Base-by-base conservation (phyloP, 2,888 invertebrate species). In the Eudemis profundana region DNA sequence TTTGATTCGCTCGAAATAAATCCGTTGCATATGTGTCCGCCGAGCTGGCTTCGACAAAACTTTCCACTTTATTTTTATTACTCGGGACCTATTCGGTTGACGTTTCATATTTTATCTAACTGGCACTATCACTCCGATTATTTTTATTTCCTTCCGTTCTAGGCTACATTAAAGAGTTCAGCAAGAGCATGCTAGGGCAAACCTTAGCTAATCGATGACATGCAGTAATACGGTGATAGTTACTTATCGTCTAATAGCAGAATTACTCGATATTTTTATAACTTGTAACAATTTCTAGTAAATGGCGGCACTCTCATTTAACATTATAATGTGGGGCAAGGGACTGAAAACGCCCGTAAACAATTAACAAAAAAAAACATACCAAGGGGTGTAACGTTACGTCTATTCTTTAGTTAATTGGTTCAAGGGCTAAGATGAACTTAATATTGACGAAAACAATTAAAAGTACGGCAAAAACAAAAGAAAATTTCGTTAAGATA, bases 21-120 rank as follows among this genome's bases (percentile, higher is more conserved):
- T 53, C 44, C 36, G 61, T 44, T 44, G 44, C 44, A 46, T 33
- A 59, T 59, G 59, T 59, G 59, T 47, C 21, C n/a, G 27, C 29
- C 49, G 23, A n/a, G 23, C 7, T 21, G n/a, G 8, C 33, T 49
- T 40, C 40, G 17, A 56, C 27, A 42, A 56, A 56, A 44, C 42
- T 44, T 17, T 44, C 29, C 44, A n/a, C 15, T 54, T 42, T 53
- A 53, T 53, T 53, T 53, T 40, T 53, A 54, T 54, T 54, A 14
- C 40, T 53, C 17, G 15, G 15, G 27, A 0, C 14, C 33, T 7
- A 2, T 42, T 56, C 19, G 17, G 44, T 38, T 10, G n/a, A n/a
- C 14, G 42, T 42, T 42, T 23, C 40, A 14, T 40, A 10, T 40
- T 15, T 23, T 14, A 21, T 33, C 33, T 36, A 19, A 17, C 33